Evolutionary conservation across 2,888 invertebrate species (phyloP).

Genomic region (Axea sp.): DNA sequence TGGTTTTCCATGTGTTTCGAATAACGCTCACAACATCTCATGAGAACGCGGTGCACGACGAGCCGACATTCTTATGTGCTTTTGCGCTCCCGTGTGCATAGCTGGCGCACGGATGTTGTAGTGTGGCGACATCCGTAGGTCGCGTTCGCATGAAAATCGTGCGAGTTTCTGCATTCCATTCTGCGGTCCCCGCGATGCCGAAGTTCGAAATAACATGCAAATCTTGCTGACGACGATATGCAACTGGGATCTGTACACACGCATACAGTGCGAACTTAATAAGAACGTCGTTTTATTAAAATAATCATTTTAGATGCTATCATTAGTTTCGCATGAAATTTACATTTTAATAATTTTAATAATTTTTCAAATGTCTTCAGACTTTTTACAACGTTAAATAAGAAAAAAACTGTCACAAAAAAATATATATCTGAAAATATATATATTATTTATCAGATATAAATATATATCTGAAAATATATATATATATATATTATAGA

Average conservation of each 20-base stretch:
- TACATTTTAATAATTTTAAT: too few species aligned
- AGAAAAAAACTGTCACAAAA: too few species aligned
- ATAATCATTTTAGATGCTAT: constrained; percentile 23
- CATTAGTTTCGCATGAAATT: constrained; percentile 28
- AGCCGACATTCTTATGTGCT: constrained; percentile 59
- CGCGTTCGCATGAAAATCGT: constrained; percentile 69
- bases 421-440: too few species aligned
- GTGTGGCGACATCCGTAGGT: constrained; percentile 57
- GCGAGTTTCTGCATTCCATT: constrained; percentile 68
- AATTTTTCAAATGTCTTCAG: too few species aligned
- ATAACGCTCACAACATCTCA: constrained; percentile 47
- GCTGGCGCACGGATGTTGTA: constrained; percentile 34
- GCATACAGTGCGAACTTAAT: constrained; percentile 38
- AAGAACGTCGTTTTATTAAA: constrained; percentile 43
- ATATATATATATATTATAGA: too few species aligned
- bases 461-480: too few species aligned
- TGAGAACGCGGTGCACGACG: constrained; percentile 49
- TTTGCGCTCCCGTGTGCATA: constrained; percentile 51
- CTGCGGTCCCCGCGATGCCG: constrained; percentile 67
- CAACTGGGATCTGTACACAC: constrained; percentile 32
- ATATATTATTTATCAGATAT: too few species aligned
- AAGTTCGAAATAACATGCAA: constrained; percentile 77
- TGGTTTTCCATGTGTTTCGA: constrained; percentile 54
- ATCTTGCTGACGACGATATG: constrained; percentile 66
- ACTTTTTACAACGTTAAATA: too few species aligned